Evolutionary conservation across 2,888 invertebrate genomes (phyloP), one percentile per base, ranked within the genome.

Genomic region (Eurytoma adleriae): DNA sequence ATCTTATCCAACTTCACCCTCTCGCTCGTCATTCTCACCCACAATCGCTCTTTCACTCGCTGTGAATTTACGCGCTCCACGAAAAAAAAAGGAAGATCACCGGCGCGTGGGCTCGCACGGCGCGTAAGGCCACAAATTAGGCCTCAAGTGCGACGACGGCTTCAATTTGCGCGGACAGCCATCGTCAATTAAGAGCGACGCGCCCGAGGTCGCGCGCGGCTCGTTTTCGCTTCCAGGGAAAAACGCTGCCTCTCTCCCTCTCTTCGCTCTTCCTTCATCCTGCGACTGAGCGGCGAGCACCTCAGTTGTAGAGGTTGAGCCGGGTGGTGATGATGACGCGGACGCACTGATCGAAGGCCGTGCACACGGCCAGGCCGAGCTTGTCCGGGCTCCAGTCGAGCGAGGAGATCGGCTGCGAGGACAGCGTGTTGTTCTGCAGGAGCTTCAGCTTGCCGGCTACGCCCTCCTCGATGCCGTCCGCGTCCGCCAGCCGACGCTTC

Each of bases 301-400:
- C 16, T 76, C 59, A 93, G 10, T 40, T 40, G 88, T 93, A 94
- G 78, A 95, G 92, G 91, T 96, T 96, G 10, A 99, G 92, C 91
- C 97, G 98, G 0, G 98, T 98, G 12, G 96, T 95, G 82, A 98
- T 95, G 50, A 98, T 90, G 3, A 98, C 94, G 56, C 98, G 92
- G 5, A 99, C 91, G 78, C 94, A 95, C 91, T 99, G 98, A 92
- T 99, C 98, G 90, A 98, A 98, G 0, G 98, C 93, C 1, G 97
- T 96, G 87, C 97, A 96, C 1, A 98, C 95, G 7, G 96, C 96
- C 3, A 99, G 92, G 0, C 98, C 98, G 64, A 94, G 91, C 89
- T 98, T 98, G 89, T 98, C 98, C 0, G 94, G 93, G 91, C 96
- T 97, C 98, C 98, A 99, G 88, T 98, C 97, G 84, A 97, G 95